Conservation (phyloP, 2,113 vertebrate species). For the Phyllostomus hastatus region DNA sequence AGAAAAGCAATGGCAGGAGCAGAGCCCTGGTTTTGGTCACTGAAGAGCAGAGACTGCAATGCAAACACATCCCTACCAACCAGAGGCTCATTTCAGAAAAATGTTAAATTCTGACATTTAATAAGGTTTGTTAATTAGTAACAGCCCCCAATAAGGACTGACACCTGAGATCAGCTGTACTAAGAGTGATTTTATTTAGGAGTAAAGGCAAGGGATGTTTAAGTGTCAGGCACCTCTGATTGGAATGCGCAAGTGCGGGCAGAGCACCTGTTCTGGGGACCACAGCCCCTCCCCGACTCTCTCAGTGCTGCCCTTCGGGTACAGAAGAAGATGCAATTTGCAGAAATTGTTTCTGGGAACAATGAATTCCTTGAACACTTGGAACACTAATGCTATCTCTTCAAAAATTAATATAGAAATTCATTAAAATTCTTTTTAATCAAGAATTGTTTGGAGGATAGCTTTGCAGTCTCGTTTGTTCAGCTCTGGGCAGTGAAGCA, state of each 20-base stretch:
- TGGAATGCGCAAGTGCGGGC: not conserved
- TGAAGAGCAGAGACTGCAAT: not conserved
- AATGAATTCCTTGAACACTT: not conserved
- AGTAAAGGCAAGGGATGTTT: not conserved
- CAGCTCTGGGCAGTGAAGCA: not conserved
- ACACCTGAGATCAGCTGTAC: not conserved
- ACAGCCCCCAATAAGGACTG: not conserved
- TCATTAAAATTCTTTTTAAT: not conserved
- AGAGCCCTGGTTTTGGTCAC: not conserved
- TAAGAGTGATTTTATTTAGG: not conserved
- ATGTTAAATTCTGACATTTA: not conserved
- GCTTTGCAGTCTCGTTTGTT: not conserved
- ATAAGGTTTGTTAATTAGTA: not conserved
- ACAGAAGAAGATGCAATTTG: not conserved
- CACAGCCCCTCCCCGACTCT: not conserved
- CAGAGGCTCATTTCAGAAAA: not conserved
- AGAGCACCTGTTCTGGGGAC: no score
- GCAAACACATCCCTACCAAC: not conserved
- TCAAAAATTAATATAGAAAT: not conserved
- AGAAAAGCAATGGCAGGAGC: not conserved
- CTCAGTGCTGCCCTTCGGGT: not conserved
- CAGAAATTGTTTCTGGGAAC: not conserved
- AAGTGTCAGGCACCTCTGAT: not conserved
- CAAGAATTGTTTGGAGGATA: not conserved
- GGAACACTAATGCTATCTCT: not conserved